Percentiles rank a stretch among this genome's conserved stretches.
These are phyloP conservation scores for Epistrophe grossulariae DNA, from an alignment of 2,888 invertebrate genomes.

Conservation along the genomic window DNA sequence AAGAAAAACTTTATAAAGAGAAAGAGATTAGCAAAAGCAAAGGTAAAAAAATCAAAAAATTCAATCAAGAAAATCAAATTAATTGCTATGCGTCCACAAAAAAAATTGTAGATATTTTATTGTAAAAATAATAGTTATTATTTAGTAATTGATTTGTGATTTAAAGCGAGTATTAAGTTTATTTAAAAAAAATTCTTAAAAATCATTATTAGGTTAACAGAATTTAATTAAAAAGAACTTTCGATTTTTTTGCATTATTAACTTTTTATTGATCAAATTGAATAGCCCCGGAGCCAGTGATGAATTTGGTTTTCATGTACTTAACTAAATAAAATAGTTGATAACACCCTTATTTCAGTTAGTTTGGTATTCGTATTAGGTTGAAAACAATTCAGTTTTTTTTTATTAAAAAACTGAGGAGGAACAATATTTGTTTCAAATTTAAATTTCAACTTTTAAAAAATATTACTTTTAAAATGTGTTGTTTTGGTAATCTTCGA, in stretches of 20 bases:
- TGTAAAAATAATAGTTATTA: slow-evolving; percentile 30
- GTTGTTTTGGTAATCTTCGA: too few species aligned
- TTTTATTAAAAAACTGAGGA: not conserved
- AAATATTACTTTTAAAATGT: too few species aligned
- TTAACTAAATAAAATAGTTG: not conserved
- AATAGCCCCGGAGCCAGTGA: not conserved
- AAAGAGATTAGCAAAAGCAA: slow-evolving; percentile 12
- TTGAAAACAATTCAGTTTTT: not conserved
- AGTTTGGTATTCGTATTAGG: not conserved
- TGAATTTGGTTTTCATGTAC: not conserved
- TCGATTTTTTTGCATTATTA: not conserved
- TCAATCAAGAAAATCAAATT: slow-evolving; percentile 56
- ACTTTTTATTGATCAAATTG: not conserved
- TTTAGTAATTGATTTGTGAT: slow-evolving; percentile 1
- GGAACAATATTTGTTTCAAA: not conserved
- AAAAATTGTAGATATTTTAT: slow-evolving; percentile 60
- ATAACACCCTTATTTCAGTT: not conserved
- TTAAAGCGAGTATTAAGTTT: not conserved
- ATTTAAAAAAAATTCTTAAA: not conserved
- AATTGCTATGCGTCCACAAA: slow-evolving; percentile 67
- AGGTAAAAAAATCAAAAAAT: slow-evolving; percentile 42
- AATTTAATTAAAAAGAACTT: not conserved
- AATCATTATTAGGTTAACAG: not conserved
- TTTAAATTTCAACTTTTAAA: too few species aligned
- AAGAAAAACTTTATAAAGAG: not conserved